Evolutionary conservation across 2,113 vertebrate genomes (phyloP), one percentile per base, ranked within the genome.

Genomic region (Carassius gibelio): DNA sequence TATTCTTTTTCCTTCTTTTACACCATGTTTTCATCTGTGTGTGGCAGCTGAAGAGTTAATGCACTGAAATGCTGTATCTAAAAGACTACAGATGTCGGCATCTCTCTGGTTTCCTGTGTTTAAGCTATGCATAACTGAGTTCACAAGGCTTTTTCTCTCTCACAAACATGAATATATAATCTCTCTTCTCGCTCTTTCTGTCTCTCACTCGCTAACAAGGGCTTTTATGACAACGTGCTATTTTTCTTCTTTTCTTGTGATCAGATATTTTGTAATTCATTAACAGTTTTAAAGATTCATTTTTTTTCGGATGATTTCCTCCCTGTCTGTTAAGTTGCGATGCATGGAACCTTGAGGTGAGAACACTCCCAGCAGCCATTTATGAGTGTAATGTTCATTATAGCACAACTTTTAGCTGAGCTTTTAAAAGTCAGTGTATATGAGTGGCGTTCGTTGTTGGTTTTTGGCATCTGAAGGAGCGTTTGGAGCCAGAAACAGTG

Each of bases 71-170:
- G 55, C 45, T 50, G 79, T 79, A 87, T 87, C 88, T 87, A 81
- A 87, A 83, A 86, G 62, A 78, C 85, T 86, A 36, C 88, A 89
- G 88, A 87, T 89, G 88, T 87, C 80, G 38, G 69, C 59, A 79
- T 71, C 71, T 59, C 75, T 76, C 74, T 81, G 57, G 82, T 86
- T 90, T 91, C 88, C 85, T 90, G 83, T 91, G 89, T 90, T 89
- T 91, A 85, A 85, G 66, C 26, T 68, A 36, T 48, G 74, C 85
- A 84, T 76, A 85, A 61, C 81, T 79, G 48, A 57, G 62, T 64
- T 36, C 42, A 69, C 45, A 87, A 62, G 50, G 42, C 45, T 21
- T 59, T n/a, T n/a, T 34, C 19, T 55, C 13, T 59, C n/a, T 69
- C 71, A 71, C 84, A 48, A 30, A 57, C 26, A 45, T 0, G 0